These are phyloP conservation scores for Lophura nycthemera DNA, from an alignment of 2,113 vertebrate species.

Conservation along the genomic window DNA sequence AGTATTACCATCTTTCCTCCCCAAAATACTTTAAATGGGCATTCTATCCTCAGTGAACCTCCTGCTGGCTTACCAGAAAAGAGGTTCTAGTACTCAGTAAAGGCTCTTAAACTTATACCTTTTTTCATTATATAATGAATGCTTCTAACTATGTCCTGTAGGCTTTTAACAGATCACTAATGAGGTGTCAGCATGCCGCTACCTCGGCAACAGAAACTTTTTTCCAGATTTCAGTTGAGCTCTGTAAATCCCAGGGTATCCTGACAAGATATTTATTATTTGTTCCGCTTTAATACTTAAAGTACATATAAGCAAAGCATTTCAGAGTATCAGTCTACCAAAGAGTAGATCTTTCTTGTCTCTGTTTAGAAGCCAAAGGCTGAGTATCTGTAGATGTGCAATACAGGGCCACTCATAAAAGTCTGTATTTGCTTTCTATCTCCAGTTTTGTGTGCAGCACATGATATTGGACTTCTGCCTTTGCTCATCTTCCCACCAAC, in stretches of 20 bases:
- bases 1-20: neutral
- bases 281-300: neutral
- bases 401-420: neutral
- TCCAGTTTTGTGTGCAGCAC: neutral
- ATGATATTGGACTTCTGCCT: neutral
- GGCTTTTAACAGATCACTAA: neutral
- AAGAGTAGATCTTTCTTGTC: neutral
- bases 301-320: neutral
- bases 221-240: neutral
- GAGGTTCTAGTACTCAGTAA: neutral
- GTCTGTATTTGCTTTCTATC: neutral
- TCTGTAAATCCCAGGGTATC: neutral
- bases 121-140: neutral
- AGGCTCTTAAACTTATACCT: neutral
- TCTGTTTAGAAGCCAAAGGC: constrained; percentile 14
- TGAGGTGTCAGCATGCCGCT: too few relatives aligned
- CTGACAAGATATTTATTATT: neutral
- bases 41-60: neutral
- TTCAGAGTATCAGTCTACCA: neutral
- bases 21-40: neutral
- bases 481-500: neutral
- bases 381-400: neutral
- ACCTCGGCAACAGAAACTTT: neutral
- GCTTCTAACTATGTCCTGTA: neutral
- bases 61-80: neutral